Evolutionary conservation across 1,140 invertebrate species (phyloP), one percentile per base, ranked within the genome.

Genomic region (Drosophila tropicalis): DNA sequence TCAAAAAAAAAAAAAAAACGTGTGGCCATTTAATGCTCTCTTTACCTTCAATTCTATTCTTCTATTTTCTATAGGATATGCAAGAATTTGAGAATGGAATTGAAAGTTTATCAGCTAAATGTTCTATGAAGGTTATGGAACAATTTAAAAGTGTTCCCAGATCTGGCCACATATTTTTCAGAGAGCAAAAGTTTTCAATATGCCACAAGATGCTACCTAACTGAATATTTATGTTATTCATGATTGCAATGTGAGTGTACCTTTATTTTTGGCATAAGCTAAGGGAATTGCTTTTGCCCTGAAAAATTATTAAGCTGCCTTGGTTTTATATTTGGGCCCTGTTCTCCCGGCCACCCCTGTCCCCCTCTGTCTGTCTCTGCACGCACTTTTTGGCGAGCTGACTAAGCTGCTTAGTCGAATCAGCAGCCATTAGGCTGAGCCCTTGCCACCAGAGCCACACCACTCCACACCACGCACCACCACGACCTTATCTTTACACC

Each of bases 351-450:
- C 29, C 5, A n/a, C 17, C 17, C 12, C 44, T 19, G 17, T 22
- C 3, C 1, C 44, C 1, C 17, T 51, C 44, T 51, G 7, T 47
- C 15, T 19, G 6, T 47, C 15, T 51, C 17, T 22, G 44, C 44
- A 51, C 44, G 44, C 44, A 51, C 44, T 22, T 51, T 51, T 9
- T 22, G 44, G 44, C 3, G 10, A 19, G 44, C 29, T 29, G 29
- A 10, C 44, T 51, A 51, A 41, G 36, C 34, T 25, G 36, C 40
- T 62, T 41, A 62, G 61, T 15, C 22, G 61, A 51, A 62, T 62
- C 40, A 62, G 39, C 39, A 62, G 61, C 61, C 61, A 62, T 62
- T 62, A 62, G 61, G 61, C n/a, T 40, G 34, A 19, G 15, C 36
- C 57, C 36, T 22, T 40, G 10, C 57, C 57, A 29, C 29, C 25